phyloP scores from a whole-genome alignment of 2,888 invertebrate genomes.

The Conops quadrifasciatus region DNA sequence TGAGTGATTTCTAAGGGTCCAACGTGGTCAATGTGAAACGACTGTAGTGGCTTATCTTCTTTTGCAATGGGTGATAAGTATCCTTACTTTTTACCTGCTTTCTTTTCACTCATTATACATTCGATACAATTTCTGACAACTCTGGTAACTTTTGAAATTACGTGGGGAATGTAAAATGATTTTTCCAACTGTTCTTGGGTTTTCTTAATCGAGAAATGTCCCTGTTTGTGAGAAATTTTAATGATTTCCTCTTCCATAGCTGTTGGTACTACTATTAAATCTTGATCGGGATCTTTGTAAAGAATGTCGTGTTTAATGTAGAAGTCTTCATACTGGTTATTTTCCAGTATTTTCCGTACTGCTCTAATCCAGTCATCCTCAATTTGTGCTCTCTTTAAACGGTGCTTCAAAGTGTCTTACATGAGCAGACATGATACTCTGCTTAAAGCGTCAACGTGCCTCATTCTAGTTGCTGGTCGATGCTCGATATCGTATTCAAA shows the following conservation, averaged over 20 bases:
- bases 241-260: neutral
- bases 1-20: neutral
- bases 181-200: neutral
- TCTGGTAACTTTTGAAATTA: no score
- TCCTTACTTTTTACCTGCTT: neutral
- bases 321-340: neutral
- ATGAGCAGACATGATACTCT: slow-evolving; percentile 30
- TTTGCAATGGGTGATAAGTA: neutral
- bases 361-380: neutral
- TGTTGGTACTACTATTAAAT: neutral
- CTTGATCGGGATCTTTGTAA: neutral
- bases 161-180: neutral
- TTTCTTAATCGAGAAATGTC: neutral
- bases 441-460: slow-evolving; percentile 41
- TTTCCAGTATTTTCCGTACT: neutral
- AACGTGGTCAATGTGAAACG: neutral
- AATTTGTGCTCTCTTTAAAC: neutral
- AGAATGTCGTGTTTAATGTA: neutral
- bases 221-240: neutral
- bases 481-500: slow-evolving; percentile 42
- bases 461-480: slow-evolving; percentile 39
- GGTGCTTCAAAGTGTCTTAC: neutral
- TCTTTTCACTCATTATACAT: no score
- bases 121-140: no score
- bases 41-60: neutral